Conservation (phyloP, 2,888 invertebrate species). For the Epinotia bilunana region DNA sequence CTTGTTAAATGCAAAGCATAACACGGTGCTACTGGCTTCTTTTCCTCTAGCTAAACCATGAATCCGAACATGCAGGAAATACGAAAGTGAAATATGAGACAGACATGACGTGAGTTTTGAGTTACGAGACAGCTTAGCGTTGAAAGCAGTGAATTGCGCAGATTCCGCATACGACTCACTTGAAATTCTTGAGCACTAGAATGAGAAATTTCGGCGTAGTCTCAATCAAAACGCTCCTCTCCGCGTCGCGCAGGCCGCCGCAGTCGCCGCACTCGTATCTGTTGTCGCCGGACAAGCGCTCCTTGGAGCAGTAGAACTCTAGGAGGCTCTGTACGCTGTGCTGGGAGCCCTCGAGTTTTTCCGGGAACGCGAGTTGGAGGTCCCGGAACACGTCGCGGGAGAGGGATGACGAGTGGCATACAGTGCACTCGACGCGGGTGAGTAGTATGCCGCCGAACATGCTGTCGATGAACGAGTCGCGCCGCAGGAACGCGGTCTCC, state of each 20-base stretch:
- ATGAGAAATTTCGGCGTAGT: slow-evolving; percentile 91
- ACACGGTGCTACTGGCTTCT: too few species aligned
- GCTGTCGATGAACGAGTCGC: slow-evolving; percentile 84
- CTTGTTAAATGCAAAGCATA: too few species aligned
- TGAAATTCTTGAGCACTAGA: slow-evolving; percentile 91
- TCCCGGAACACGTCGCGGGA: slow-evolving; percentile 92
- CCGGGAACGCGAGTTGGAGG: slow-evolving; percentile 90
- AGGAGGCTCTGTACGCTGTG: slow-evolving; percentile 91
- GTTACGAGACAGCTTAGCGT: too few species aligned
- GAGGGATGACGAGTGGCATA: slow-evolving; percentile 88
- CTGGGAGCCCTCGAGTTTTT: slow-evolving; percentile 71
- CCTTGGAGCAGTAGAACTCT: slow-evolving; percentile 90
- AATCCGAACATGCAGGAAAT: too few species aligned
- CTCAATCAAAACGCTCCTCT: slow-evolving; percentile 84
- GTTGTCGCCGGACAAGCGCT: slow-evolving; percentile 91
- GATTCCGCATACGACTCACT: slow-evolving; percentile 67
- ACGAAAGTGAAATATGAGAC: too few species aligned
- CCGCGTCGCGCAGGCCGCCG: slow-evolving; percentile 89
- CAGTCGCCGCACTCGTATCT: slow-evolving; percentile 92
- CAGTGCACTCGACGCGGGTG: slow-evolving; percentile 89
- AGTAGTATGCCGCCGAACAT: slow-evolving; percentile 91
- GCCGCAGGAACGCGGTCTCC: slow-evolving; percentile 59
- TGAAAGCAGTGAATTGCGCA: too few species aligned
- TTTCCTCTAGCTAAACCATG: too few species aligned
- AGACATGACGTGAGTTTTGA: too few species aligned